Evolutionary conservation across 1,140 invertebrate species (phyloP), one percentile per base, ranked within the genome.

Genomic region (Eciton burchellii): DNA sequence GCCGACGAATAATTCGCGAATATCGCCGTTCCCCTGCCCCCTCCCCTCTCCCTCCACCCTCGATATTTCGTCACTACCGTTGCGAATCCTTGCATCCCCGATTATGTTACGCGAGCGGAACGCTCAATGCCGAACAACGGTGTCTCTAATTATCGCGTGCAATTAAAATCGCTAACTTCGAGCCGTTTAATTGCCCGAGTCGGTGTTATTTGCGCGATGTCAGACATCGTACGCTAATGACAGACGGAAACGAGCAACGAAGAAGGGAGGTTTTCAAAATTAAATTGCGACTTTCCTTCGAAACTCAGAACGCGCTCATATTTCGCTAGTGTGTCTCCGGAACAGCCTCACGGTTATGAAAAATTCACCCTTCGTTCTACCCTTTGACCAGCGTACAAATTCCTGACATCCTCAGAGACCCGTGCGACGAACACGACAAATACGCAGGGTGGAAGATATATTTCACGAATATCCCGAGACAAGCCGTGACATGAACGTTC

Each of bases 161-260:
- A 77, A 85, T 85, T 85, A 72, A 84, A 79, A 84, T 76, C 52
- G 41, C 84, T 83, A 71, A 35, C 19, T 35, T n/a, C n/a, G n/a
- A 54, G n/a, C n/a, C n/a, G 52, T n/a, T 54, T 21, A 19, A 19
- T 19, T 21, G n/a, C 21, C 14, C n/a, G 21, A 11, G 9, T 8
- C 35, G 35, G 5, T 5, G 19, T 43, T 6, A 35, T 35, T 72
- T 24, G 52, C 35, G 21, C n/a, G 49, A 3, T 4, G 19, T 14
- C n/a, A 43, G 49, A 65, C 49, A 47, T 66, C 47, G 21, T 24
- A 29, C 19, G 43, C 19, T 66, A 66, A 66, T 66, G 41, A 24
- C 63, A 49, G 52, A n/a, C 49, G 41, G 43, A 60, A 21, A 35
- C 35, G 47, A 54, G 19, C 16, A n/a, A 26, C 66, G 16, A 77